Evolutionary conservation across 2,113 vertebrate genomes (phyloP).

Genomic region (Azemiops feae): DNA sequence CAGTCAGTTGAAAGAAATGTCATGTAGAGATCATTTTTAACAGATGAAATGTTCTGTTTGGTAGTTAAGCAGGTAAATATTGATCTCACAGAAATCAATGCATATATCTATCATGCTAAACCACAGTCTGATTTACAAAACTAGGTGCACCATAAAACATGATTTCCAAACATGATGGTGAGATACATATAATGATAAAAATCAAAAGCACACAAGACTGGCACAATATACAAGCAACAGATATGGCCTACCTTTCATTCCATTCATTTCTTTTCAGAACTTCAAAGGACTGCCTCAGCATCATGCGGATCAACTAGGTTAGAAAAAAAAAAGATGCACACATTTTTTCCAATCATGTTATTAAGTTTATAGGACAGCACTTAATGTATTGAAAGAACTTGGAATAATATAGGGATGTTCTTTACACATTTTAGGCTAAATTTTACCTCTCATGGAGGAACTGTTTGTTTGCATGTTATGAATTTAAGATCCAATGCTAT

Average conservation of each 20-base stretch:
- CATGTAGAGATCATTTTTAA: background rate
- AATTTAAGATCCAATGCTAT: background rate
- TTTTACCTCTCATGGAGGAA: background rate
- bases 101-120: background rate
- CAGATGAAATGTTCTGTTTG: background rate
- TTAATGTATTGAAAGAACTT: background rate
- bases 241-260: constrained; percentile 77
- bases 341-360: background rate
- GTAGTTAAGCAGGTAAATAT: background rate
- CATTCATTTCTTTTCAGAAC: constrained; percentile 80
- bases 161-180: background rate
- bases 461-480: background rate
- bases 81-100: background rate
- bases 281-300: constrained; percentile 85
- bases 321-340: constrained; percentile 32
- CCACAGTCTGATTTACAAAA: background rate
- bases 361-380: background rate
- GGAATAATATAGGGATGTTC: background rate
- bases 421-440: background rate
- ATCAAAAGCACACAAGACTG: background rate
- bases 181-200: background rate
- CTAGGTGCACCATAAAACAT: background rate
- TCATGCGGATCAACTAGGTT: constrained; percentile 81
- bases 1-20: background rate
- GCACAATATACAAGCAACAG: background rate